Evolutionary conservation across 2,113 vertebrate genomes (phyloP).

Genomic region (Micronisus gabar): DNA sequence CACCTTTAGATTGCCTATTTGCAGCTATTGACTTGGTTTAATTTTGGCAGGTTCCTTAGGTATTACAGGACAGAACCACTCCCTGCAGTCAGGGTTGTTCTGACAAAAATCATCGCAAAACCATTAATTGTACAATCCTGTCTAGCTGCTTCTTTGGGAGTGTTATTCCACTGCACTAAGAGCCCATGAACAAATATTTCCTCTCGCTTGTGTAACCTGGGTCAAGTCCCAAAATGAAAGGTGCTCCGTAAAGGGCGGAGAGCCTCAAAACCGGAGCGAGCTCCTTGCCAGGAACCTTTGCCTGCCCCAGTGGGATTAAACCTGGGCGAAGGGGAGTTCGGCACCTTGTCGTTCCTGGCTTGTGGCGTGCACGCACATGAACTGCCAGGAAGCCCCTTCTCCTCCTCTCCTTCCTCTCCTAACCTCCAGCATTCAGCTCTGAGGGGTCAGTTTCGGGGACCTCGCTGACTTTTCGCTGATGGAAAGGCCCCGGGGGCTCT

Average conservation of each 20-base stretch:
- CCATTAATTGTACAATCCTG: neutral
- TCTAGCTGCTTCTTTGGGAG: neutral
- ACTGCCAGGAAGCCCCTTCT: neutral
- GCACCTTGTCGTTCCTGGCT: neutral
- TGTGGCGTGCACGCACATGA: accelerated
- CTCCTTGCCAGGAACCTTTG: neutral
- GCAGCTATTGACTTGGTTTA: neutral
- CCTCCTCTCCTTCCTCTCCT: neutral
- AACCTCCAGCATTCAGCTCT: accelerated
- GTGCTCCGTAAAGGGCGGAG: neutral
- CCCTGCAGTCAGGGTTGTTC: neutral
- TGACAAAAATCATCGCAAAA: neutral
- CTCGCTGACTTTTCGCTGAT: neutral
- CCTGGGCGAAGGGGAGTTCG: too few species aligned
- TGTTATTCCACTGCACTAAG: neutral
- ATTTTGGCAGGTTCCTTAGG: neutral
- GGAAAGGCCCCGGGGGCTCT: neutral
- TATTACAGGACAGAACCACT: neutral
- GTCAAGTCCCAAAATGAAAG: neutral
- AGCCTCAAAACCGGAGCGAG: neutral
- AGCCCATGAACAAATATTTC: neutral
- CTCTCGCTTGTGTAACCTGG: neutral
- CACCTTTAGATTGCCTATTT: neutral
- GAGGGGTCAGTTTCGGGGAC: neutral
- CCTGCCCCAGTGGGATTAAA: neutral